Conservation (phyloP, 2,113 vertebrate species). For the Tenebrosternarchus preto region DNA sequence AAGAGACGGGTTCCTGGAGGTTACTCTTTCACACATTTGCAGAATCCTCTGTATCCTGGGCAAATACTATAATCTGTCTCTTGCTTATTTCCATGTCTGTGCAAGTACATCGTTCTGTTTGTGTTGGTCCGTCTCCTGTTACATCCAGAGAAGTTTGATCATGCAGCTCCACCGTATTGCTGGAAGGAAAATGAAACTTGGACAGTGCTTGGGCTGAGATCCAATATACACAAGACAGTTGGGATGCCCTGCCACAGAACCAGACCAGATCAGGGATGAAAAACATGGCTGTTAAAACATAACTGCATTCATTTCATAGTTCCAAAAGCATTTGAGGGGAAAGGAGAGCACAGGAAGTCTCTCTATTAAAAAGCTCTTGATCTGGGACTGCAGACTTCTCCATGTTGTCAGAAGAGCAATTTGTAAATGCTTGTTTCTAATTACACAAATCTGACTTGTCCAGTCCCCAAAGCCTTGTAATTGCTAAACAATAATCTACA, state of each 20-base stretch:
- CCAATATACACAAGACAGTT: not conserved
- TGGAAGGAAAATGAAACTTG: not conserved
- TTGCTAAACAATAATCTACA: not conserved
- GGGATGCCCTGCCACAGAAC: not conserved
- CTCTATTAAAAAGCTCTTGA: too few species aligned
- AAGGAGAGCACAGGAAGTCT: too few species aligned
- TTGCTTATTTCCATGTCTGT: not conserved
- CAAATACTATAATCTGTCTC: slow-evolving; percentile 34
- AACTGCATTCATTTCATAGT: not conserved
- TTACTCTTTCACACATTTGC: not conserved
- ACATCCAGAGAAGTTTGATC: not conserved
- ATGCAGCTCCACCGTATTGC: not conserved
- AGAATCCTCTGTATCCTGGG: slow-evolving; percentile 3
- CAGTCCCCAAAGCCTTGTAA: too few species aligned
- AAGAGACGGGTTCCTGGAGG: not conserved
- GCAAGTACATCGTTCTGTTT: slow-evolving; percentile 6
- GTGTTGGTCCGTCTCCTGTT: not conserved
- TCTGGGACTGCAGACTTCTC: too few species aligned
- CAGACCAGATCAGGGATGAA: not conserved
- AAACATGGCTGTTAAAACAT: not conserved
- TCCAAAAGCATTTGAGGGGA: not conserved
- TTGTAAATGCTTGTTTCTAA: too few species aligned
- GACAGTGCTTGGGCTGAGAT: not conserved
- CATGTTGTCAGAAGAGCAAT: too few species aligned
- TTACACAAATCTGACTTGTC: not conserved